Conservation (phyloP, 2,113 vertebrate species). For the Anoplopoma fimbria region DNA sequence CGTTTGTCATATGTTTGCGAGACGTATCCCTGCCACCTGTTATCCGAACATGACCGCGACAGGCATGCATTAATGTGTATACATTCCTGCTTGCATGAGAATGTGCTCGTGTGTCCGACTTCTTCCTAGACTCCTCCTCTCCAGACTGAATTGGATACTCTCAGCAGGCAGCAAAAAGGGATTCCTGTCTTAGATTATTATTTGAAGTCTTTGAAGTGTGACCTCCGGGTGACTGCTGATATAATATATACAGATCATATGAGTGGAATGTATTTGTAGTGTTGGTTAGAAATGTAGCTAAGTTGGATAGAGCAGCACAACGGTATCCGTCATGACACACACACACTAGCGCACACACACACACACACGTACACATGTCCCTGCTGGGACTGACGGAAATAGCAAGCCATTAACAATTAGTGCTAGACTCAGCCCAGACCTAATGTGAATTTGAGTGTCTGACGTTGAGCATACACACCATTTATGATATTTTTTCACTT, state of each 20-base stretch:
- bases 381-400: constrained; percentile 64
- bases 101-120: constrained; percentile 21
- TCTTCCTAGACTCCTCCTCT: neutral
- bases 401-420: constrained; percentile 69
- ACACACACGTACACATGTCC: constrained; percentile 14
- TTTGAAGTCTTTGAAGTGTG: constrained; percentile 55
- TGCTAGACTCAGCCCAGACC: constrained; percentile 36
- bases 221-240: constrained; percentile 66
- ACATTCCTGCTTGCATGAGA: constrained; percentile 21
- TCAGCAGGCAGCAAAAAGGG: constrained; percentile 52
- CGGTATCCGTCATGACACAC: constrained; percentile 42
- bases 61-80: constrained; percentile 24
- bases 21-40: constrained; percentile 66
- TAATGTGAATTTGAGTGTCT: constrained; percentile 46
- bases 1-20: constrained; percentile 15
- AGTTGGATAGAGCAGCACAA: constrained; percentile 43
- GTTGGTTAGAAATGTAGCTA: constrained; percentile 59
- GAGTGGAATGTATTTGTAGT: constrained; percentile 73
- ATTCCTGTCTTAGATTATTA: constrained; percentile 68
- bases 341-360: constrained; percentile 35
- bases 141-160: constrained; percentile 41
- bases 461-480: constrained; percentile 15
- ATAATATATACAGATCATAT: constrained; percentile 67
- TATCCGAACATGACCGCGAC: constrained; percentile 48
- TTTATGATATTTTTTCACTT: neutral